These are phyloP conservation scores for Thinocorus orbignyianus DNA, from an alignment of 2,113 vertebrate genomes.

Conservation along the genomic window DNA sequence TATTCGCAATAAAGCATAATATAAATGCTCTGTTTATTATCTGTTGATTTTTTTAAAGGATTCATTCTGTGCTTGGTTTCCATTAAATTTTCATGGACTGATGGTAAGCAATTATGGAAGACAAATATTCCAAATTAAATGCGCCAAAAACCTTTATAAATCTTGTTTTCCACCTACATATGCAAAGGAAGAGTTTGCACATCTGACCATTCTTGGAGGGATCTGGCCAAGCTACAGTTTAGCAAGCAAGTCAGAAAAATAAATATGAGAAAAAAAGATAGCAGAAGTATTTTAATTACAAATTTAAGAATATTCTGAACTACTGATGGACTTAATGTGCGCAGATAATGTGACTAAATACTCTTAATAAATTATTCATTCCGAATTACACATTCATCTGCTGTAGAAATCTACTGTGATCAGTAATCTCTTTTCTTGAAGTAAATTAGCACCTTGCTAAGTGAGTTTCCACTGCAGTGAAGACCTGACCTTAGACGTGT, in stretches of 20 bases:
- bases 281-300: background rate
- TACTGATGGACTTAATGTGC: background rate
- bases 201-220: background rate
- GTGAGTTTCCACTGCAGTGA: background rate
- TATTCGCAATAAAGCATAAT: background rate
- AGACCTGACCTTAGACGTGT: background rate
- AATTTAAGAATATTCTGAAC: background rate
- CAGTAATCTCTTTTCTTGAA: background rate
- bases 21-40: background rate
- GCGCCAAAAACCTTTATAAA: background rate
- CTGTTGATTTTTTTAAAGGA: background rate
- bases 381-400: conserved; percentile 1
- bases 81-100: background rate
- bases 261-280: background rate
- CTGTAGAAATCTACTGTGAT: conserved; percentile 18
- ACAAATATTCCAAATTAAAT: background rate
- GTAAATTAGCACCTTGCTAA: conserved; percentile 10
- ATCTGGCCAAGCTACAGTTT: background rate
- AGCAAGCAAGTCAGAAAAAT: background rate
- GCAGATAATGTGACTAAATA: background rate
- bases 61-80: background rate
- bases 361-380: conserved; percentile 5
- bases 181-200: background rate
- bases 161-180: background rate
- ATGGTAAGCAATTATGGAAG: background rate